These are phyloP conservation scores for Narcine bancroftii DNA, from an alignment of 2,113 vertebrate genomes.

Conservation along the genomic window DNA sequence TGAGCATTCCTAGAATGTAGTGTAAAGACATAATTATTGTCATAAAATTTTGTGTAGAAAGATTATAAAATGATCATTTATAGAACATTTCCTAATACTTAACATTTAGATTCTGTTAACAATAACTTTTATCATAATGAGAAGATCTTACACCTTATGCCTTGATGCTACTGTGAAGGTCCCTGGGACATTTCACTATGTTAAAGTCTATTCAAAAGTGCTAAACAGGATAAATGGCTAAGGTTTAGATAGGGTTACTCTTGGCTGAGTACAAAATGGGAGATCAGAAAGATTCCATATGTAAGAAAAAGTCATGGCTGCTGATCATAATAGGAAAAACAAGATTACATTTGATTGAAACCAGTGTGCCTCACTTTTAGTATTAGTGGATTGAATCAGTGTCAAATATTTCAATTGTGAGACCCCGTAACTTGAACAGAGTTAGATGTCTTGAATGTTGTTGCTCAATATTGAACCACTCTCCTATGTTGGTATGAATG, in stretches of 20 bases:
- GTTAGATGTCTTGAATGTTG: not conserved
- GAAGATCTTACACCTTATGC: not conserved
- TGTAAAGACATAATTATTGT: not conserved
- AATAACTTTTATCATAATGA: not conserved
- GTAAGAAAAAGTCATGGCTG: not conserved
- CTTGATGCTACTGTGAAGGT: not conserved
- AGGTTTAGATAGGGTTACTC: not conserved
- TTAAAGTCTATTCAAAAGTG: not conserved
- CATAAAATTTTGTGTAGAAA: not conserved
- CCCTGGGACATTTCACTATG: not conserved
- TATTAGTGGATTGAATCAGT: not conserved
- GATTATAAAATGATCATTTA: not conserved
- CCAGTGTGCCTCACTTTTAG: not conserved
- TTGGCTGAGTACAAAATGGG: not conserved
- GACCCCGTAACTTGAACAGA: not conserved
- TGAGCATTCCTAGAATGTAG: conserved; percentile 68
- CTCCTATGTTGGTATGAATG: not conserved
- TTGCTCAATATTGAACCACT: not conserved
- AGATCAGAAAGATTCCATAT: not conserved
- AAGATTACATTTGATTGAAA: not conserved
- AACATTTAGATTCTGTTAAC: not conserved
- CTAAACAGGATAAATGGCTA: not conserved
- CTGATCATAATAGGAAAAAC: not conserved
- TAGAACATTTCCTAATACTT: not conserved
- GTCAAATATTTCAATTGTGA: not conserved